Evolutionary conservation across 2,797 vertebrate genomes (phyloP).

Genomic region (Trematomus bernacchii): DNA sequence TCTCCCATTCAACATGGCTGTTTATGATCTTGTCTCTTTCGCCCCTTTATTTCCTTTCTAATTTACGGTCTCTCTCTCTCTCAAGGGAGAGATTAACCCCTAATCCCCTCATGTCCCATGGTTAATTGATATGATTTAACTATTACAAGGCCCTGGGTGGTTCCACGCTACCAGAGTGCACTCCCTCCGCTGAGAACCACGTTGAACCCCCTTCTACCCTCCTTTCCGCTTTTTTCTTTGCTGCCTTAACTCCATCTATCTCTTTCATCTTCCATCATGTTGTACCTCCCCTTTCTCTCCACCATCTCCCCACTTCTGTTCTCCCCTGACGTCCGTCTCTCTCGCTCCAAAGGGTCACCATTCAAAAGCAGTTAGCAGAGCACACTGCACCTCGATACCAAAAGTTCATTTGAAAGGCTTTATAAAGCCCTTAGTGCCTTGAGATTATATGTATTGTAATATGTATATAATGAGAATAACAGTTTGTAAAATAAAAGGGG

Average conservation of each 20-base stretch:
- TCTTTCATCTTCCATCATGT: constrained; percentile 51
- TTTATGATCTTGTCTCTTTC: constrained; percentile 50
- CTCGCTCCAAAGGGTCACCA: constrained; percentile 45
- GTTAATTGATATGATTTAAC: constrained; percentile 91
- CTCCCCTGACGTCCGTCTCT: constrained; percentile 33
- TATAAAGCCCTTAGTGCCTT: constrained; percentile 10
- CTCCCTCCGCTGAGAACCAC: constrained; percentile 53
- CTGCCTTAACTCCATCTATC: constrained; percentile 41
- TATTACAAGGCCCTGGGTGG: constrained; percentile 79
- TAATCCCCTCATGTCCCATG: constrained; percentile 83
- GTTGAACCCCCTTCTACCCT: constrained; percentile 10
- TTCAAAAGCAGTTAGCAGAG: constrained; percentile 40
- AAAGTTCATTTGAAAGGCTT: constrained; percentile 55
- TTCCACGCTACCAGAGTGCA: constrained; percentile 63
- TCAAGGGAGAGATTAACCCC: constrained; percentile 88
- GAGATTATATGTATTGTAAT: constrained; percentile 11
- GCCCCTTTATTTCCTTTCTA: constrained; percentile 57
- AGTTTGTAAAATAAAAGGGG: constrained; percentile 2
- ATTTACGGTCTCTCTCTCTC: constrained; percentile 80
- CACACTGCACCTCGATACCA: constrained; percentile 41
- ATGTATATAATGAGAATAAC: constrained; percentile 13
- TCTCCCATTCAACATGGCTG: constrained; percentile 29
- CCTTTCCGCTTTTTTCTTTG: constrained; percentile 22
- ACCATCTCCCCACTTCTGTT: constrained; percentile 21
- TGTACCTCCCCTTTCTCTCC: constrained; percentile 36